A percentile compares a stretch with the other conserved stretches of the same genome.
These are phyloP conservation scores for Parapsyche elsis DNA, from an alignment of 1,140 invertebrate species.

Conservation along the genomic window DNA sequence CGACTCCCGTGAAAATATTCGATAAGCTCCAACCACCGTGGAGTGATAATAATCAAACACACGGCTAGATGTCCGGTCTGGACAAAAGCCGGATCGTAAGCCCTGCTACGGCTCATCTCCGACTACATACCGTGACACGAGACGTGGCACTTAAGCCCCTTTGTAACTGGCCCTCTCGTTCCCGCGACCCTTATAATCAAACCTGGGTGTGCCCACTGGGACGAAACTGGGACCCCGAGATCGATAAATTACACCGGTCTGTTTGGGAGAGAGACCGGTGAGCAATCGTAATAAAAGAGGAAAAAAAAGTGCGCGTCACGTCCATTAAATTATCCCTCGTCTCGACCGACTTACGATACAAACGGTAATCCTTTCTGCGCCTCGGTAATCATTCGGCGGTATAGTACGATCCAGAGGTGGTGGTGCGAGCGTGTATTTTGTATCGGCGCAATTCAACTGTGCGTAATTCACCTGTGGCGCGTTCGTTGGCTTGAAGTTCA, in stretches of 20 bases:
- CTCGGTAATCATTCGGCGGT: no score
- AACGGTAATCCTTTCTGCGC: no score
- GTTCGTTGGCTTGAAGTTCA: no score
- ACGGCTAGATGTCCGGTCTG: not conserved
- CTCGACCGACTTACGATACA: not conserved
- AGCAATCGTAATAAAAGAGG: not conserved
- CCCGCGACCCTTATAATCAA: conserved; percentile 3
- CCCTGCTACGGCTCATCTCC: not conserved
- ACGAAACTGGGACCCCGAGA: not conserved
- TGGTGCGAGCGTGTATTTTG: no score
- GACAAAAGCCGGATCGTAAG: conserved; percentile 12
- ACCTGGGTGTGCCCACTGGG: not conserved
- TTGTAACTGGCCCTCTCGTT: not conserved
- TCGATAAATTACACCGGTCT: conserved; percentile 23
- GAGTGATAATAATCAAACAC: no score
- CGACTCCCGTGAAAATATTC: no score
- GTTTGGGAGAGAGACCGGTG: not conserved
- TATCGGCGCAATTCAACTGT: no score
- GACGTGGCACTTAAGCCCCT: not conserved
- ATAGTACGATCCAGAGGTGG: no score
- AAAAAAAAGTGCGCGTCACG: conserved; percentile 26
- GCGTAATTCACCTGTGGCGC: no score
- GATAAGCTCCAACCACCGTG: no score
- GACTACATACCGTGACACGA: not conserved
- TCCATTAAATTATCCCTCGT: conserved; percentile 29